Conservation (phyloP, 2,888 invertebrate species). For the Tromatobia lineatoria region DNA sequence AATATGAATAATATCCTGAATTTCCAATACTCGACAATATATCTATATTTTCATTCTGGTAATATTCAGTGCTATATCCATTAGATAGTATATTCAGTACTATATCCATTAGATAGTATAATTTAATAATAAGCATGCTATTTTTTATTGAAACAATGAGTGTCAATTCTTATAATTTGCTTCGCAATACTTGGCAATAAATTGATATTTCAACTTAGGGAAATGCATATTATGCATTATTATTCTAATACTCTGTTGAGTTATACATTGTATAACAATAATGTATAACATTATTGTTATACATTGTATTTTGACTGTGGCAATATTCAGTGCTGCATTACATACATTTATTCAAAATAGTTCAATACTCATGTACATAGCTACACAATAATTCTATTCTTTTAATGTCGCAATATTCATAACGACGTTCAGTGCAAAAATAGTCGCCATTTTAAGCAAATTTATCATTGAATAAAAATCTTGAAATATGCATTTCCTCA, state of each 20-base stretch:
- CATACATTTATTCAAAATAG: neutral
- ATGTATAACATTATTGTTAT: too few relatives aligned
- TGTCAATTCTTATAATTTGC: neutral
- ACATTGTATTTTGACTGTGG: too few relatives aligned
- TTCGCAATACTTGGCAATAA: slow-evolving; percentile 10
- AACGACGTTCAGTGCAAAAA: neutral
- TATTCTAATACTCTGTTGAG: too few relatives aligned
- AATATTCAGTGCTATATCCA: neutral
- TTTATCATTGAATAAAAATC: neutral
- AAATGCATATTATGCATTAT: too few relatives aligned
- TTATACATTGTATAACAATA: too few relatives aligned
- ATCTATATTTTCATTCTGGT: neutral
- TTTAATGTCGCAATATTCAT: slow-evolving; percentile 29
- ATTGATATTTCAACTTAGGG: neutral
- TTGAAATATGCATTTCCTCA: neutral
- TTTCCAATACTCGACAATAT: neutral
- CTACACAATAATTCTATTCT: too few relatives aligned
- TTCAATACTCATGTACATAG: neutral
- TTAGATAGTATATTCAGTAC: neutral
- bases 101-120: neutral
- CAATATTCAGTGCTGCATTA: slow-evolving; percentile 6
- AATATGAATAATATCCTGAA: neutral
- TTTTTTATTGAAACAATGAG: neutral
- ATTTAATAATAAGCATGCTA: too few relatives aligned
- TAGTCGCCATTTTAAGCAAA: slow-evolving; percentile 32